Base-by-base conservation (phyloP, 1,140 invertebrate species). In the Fopius arisanus region DNA sequence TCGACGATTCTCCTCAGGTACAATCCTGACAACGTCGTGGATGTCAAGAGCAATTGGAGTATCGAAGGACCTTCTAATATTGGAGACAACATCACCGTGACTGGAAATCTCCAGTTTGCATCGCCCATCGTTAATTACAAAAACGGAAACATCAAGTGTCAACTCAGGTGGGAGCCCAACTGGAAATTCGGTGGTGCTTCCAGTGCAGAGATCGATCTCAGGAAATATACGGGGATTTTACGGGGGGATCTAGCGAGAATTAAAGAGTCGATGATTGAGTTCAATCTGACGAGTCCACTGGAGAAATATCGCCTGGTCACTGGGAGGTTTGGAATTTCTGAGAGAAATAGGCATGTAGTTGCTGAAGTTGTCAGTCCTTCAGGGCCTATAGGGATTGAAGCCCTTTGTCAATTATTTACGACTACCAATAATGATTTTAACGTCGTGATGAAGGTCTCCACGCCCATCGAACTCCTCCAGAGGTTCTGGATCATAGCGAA, bases 271-370 rank as follows among this genome's bases (percentile, higher is more conserved):
- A 82, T 84, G 79, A 78, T 88, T 2, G 76, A 87, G 19, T 90
- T 95, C 3, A 94, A 94, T 78, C 87, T 94, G 0, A 94, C 92
- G 1, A 94, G 93, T 1, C 92, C 93, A 0, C 84, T 92, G 23
- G 90, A 93, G 67, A 91, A 91, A 66, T 91, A 92, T 74, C 86
- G 90, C 0, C 90, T 87, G 2, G 88, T 93, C 9, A 88, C 87
- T 0, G 93, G 90, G n/a, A 87, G 91, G 28, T 92, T 95, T 77
- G 93, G 92, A 16, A 89, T 94, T 26, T 92, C 92, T 1, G 92
- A 94, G 63, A 86, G 87, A 31, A 90, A 94, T 54, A 89, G 89
- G 66, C 92, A 94, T 81, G 85, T 93, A 0, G 92, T 95, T 0
- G 92, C 93, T 0, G 90, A 93, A 82, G 82, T 95, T 0, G 87